Percentiles rank a stretch among this genome's conserved stretches.
These are phyloP conservation scores for Campopleginae sp. DNA, from an alignment of 2,888 invertebrate genomes.

Conservation along the genomic window DNA sequence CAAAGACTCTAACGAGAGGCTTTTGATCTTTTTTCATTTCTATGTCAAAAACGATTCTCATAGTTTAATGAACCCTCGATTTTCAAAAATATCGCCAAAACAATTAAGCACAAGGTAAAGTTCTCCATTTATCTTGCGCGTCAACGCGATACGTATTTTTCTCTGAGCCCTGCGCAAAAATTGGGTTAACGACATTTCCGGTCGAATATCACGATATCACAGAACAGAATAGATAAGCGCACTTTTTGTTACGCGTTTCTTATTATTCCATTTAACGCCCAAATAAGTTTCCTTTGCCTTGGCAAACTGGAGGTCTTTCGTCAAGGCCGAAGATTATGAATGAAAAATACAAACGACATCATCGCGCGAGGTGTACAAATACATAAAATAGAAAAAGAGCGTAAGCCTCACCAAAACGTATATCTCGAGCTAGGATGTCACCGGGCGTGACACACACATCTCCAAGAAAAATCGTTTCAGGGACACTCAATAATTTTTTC, in stretches of 20 bases:
- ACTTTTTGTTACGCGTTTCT: slow-evolving; percentile 6
- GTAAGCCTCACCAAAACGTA: slow-evolving; percentile 1
- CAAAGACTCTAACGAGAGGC: background rate
- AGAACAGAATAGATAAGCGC: slow-evolving; percentile 4
- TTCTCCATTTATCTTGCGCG: background rate
- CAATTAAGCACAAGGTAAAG: background rate
- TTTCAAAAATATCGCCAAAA: background rate
- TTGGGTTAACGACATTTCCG: slow-evolving; percentile 15
- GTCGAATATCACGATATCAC: background rate
- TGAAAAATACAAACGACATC: slow-evolving; percentile 34
- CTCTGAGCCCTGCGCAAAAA: background rate
- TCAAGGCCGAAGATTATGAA: slow-evolving; percentile 38
- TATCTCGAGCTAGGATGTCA: background rate
- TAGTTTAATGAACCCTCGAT: background rate
- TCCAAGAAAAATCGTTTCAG: slow-evolving; percentile 46
- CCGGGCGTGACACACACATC: slow-evolving; percentile 44
- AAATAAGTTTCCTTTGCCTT: slow-evolving; percentile 34
- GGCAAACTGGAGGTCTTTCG: slow-evolving; percentile 40
- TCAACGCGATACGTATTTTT: background rate
- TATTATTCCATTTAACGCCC: slow-evolving; percentile 7
- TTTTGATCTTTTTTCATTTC: background rate
- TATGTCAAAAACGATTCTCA: background rate
- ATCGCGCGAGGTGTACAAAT: background rate
- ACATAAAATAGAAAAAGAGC: slow-evolving; percentile 2
- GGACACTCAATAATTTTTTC: slow-evolving; percentile 26